These are phyloP conservation scores for Scaptomyza pallida DNA, from an alignment of 1,140 invertebrate genomes.

Conservation along the genomic window DNA sequence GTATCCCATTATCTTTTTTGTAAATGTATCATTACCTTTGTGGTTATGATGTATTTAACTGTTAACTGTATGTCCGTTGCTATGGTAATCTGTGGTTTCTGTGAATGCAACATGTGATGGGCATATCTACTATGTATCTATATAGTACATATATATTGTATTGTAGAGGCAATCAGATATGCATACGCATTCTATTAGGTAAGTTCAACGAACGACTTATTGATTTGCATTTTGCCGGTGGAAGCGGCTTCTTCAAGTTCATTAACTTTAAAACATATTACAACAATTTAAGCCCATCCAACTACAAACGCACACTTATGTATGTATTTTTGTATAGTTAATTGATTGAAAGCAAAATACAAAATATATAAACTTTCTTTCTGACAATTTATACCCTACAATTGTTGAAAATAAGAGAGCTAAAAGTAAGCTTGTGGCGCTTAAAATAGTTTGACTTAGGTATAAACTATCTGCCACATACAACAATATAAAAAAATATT, in stretches of 20 bases:
- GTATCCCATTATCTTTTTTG: too few species aligned
- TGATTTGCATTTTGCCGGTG: slow-evolving; percentile 52
- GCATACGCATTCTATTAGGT: slow-evolving; percentile 38
- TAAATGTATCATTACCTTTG: not conserved
- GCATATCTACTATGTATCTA: not conserved
- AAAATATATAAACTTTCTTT: too few species aligned
- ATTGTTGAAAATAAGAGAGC: not conserved
- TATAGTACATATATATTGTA: slow-evolving; percentile 1
- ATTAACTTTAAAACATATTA: slow-evolving; percentile 48
- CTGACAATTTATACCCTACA: slow-evolving; percentile 10
- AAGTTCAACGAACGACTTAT: slow-evolving; percentile 55
- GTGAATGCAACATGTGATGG: slow-evolving; percentile 11
- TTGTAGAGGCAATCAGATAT: slow-evolving; percentile 21
- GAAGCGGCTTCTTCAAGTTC: slow-evolving; percentile 48
- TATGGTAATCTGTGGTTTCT: not conserved
- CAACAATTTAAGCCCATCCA: slow-evolving; percentile 21
- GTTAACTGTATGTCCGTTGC: not conserved
- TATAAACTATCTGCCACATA: too few species aligned
- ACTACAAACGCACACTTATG: slow-evolving; percentile 3
- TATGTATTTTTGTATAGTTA: slow-evolving; percentile 6
- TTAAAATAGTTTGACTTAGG: too few species aligned
- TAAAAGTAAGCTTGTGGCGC: not conserved
- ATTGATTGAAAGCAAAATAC: too few species aligned
- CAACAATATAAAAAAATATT: too few species aligned
- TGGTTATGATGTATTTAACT: not conserved